These are phyloP conservation scores for Ardeotis arabs DNA, from an alignment of 2,113 vertebrate species.

Conservation along the genomic window DNA sequence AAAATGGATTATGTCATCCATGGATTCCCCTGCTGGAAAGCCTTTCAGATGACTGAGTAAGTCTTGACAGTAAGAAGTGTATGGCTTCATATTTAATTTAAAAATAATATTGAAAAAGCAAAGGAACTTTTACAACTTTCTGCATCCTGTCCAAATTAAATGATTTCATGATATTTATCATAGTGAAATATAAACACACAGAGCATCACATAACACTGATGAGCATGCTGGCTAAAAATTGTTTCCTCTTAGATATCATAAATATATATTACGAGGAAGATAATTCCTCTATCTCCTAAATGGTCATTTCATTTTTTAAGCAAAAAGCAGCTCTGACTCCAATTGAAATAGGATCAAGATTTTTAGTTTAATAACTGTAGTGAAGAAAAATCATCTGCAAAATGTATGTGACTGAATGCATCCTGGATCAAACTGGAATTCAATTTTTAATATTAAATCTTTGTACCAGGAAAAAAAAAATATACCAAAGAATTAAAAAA, in stretches of 20 bases:
- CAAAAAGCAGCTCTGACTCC: background rate
- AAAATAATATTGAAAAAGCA: background rate
- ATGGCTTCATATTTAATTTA: background rate
- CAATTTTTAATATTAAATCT: background rate
- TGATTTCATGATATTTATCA: background rate
- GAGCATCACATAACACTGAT: background rate
- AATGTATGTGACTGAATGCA: background rate
- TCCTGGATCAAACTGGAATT: background rate
- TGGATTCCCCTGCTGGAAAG: conserved; percentile 15
- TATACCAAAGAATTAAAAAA: background rate
- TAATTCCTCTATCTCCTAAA: background rate
- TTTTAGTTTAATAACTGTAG: background rate
- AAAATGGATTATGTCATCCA: conserved; percentile 29
- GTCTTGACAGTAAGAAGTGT: background rate
- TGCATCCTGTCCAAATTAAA: background rate
- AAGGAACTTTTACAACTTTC: background rate
- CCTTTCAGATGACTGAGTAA: background rate
- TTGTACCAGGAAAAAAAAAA: background rate
- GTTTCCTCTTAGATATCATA: background rate
- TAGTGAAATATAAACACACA: background rate
- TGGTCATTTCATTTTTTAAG: background rate
- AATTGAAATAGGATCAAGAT: background rate
- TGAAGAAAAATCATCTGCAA: background rate
- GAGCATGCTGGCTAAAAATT: background rate
- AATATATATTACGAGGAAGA: background rate